Conservation (phyloP, 1,140 invertebrate species). For the Drosophila sp. region DNA sequence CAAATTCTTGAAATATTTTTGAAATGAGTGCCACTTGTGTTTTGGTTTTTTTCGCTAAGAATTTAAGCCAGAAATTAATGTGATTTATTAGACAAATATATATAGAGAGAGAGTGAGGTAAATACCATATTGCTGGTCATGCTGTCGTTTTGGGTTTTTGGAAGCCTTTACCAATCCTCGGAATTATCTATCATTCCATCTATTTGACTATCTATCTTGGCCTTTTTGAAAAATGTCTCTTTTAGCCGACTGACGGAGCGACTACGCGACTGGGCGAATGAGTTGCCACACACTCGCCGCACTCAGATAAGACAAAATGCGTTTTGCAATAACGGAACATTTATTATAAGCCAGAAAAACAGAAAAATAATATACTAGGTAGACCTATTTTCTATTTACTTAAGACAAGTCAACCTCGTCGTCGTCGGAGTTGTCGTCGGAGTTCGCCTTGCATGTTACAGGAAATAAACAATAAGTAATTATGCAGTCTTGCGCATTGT, state of each 20-base stretch:
- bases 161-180: neutral
- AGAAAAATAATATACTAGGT: slow-evolving; percentile 26
- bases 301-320: slow-evolving; percentile 67
- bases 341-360: slow-evolving; percentile 33
- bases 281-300: slow-evolving; percentile 10
- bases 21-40: slow-evolving; percentile 29
- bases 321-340: slow-evolving; percentile 68
- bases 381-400: slow-evolving; percentile 61
- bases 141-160: slow-evolving; percentile 16
- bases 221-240: slow-evolving; percentile 36
- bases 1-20: slow-evolving; percentile 48
- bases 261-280: neutral
- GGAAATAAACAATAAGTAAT: slow-evolving; percentile 76
- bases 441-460: slow-evolving; percentile 66
- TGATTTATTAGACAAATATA: slow-evolving; percentile 17
- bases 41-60: slow-evolving; percentile 3
- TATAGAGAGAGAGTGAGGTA: slow-evolving; percentile 3
- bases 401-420: slow-evolving; percentile 33
- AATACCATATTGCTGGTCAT: slow-evolving; percentile 30
- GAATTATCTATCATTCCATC: slow-evolving; percentile 3
- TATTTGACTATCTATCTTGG: slow-evolving; percentile 13
- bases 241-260: slow-evolving; percentile 17
- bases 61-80: slow-evolving; percentile 39
- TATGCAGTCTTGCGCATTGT: slow-evolving; percentile 42
- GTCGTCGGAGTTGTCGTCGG: slow-evolving; percentile 21